Percentiles rank a stretch among this genome's conserved stretches.
Conservation (phyloP, 2,113 vertebrate species). For the Dascyllus trimaculatus region DNA sequence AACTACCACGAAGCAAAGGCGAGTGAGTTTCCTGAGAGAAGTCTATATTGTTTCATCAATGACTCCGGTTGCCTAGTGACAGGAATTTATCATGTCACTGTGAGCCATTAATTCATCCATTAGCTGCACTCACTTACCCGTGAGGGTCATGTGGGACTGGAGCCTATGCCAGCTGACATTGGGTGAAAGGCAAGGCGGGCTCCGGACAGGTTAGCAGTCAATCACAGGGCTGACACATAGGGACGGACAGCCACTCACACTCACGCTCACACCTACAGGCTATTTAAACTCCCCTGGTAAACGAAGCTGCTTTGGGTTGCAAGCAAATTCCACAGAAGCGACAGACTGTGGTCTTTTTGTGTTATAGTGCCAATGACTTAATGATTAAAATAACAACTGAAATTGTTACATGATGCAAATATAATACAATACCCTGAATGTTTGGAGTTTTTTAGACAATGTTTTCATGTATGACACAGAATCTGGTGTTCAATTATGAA, state of each 20-base stretch:
- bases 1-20: no score
- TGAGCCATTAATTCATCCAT: not conserved
- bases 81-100: not conserved
- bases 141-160: not conserved
- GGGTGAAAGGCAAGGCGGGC: not conserved
- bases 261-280: not conserved
- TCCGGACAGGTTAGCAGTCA: not conserved
- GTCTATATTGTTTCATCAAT: no score
- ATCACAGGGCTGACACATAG: not conserved
- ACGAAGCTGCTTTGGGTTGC: not conserved
- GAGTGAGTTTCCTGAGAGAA: no score
- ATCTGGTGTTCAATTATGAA: not conserved
- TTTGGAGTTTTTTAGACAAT: not conserved
- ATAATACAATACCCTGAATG: no score
- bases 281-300: not conserved
- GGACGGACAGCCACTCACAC: not conserved
- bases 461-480: not conserved
- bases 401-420: no score
- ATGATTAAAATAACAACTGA: no score
- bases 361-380: no score
- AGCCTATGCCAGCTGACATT: not conserved
- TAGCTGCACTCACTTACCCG: not conserved
- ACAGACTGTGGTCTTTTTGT: no score
- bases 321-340: no score
- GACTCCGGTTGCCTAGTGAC: constrained; percentile 4